phyloP scores from a whole-genome alignment of 2,797 vertebrate species.

The Onychomys leucogaster region DNA sequence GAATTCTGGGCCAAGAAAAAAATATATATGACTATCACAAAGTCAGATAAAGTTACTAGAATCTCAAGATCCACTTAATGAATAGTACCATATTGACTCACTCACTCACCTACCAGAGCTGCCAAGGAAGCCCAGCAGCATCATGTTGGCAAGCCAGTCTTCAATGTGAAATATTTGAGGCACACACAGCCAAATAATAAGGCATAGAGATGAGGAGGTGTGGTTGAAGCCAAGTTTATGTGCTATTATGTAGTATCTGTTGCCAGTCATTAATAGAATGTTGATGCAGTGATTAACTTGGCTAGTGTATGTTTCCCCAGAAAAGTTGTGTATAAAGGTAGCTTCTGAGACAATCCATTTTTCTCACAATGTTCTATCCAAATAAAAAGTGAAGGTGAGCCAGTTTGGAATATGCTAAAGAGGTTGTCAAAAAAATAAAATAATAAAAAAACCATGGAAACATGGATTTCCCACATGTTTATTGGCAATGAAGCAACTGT shows the following conservation, averaged over 20 bases:
- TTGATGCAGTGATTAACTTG: neutral
- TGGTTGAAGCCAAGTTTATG: neutral
- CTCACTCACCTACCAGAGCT: neutral
- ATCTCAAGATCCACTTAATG: neutral
- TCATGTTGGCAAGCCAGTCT: neutral
- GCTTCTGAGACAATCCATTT: neutral
- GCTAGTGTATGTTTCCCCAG: neutral
- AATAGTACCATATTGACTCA: neutral
- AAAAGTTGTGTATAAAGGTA: neutral
- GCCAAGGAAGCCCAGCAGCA: neutral
- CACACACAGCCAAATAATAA: neutral
- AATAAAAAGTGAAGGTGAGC: neutral
- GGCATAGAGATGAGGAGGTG: neutral
- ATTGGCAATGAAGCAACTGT: neutral
- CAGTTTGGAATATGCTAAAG: neutral
- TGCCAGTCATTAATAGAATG: neutral
- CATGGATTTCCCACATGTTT: neutral
- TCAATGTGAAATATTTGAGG: neutral
- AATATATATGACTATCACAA: neutral
- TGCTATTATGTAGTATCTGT: neutral
- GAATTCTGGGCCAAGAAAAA: neutral
- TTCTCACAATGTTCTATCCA: neutral
- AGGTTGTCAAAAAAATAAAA: neutral
- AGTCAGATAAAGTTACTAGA: no score
- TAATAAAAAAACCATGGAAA: no score